Conservation (phyloP, 1,140 invertebrate species). For the Piezodorus guildinii region DNA sequence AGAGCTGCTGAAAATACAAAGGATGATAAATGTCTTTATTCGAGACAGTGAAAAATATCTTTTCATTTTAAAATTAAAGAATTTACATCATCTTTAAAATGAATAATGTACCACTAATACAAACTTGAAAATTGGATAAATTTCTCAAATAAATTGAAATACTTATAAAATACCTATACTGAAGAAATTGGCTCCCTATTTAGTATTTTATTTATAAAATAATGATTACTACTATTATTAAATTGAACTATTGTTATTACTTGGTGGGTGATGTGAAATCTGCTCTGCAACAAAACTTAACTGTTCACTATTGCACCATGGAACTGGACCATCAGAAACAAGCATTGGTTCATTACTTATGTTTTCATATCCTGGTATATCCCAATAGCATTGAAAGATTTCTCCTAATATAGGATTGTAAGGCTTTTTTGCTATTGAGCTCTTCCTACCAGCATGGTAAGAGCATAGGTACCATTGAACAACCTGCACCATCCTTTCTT, state of each 20-base stretch:
- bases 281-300: constrained; percentile 92
- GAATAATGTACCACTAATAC: too few species aligned
- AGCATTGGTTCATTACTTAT: constrained; percentile 17
- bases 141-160: too few species aligned
- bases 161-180: too few species aligned
- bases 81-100: too few species aligned
- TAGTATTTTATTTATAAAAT: too few species aligned
- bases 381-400: constrained; percentile 83
- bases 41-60: too few species aligned
- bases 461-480: constrained; percentile 92
- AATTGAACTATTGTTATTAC: constrained; percentile 38
- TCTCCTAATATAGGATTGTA: constrained; percentile 96
- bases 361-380: constrained; percentile 36
- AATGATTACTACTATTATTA: too few species aligned
- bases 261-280: constrained; percentile 97
- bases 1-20: too few species aligned
- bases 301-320: constrained; percentile 68
- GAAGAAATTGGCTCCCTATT: too few species aligned
- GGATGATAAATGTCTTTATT: too few species aligned
- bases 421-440: constrained; percentile 89
- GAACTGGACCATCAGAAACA: constrained; percentile 63
- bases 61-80: too few species aligned
- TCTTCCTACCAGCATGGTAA: constrained; percentile 92
- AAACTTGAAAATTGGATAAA: too few species aligned
- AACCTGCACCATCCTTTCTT: constrained; percentile 85